These are phyloP conservation scores for Mesembrinibis cayennensis DNA, from an alignment of 2,113 vertebrate species.

Conservation along the genomic window DNA sequence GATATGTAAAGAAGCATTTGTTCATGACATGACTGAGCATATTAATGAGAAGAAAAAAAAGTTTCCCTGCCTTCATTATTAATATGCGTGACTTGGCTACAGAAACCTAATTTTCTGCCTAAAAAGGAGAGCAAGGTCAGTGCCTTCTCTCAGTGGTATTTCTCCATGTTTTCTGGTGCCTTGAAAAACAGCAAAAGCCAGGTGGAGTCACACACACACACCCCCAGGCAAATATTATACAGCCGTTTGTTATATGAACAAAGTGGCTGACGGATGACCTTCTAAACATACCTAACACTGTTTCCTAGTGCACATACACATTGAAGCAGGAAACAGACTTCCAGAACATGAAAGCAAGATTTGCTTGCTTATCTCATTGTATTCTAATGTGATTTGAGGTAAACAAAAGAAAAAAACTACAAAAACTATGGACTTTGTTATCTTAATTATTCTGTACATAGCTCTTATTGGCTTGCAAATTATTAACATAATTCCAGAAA, in stretches of 20 bases:
- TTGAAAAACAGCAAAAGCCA: neutral
- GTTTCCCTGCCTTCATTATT: neutral
- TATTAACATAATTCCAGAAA: neutral
- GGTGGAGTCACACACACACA: neutral
- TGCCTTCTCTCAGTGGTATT: neutral
- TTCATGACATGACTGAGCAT: neutral
- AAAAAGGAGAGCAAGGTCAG: neutral
- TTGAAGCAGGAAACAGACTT: neutral
- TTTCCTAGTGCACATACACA: neutral
- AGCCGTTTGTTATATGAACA: neutral
- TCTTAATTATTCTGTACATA: neutral
- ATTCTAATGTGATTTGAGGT: neutral
- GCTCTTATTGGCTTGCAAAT: neutral
- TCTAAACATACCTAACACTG: neutral
- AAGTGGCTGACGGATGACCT: neutral
- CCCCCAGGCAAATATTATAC: neutral
- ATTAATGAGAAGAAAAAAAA: neutral
- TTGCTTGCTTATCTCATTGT: neutral
- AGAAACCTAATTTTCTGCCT: neutral
- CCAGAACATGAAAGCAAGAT: conserved; percentile 9
- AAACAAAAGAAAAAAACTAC: neutral
- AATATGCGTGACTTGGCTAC: neutral
- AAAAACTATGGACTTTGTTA: neutral
- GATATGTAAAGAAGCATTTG: neutral
- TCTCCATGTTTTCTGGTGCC: neutral